Base-by-base conservation (phyloP, 2,888 invertebrate species). In the Ornithoptera alexandrae region DNA sequence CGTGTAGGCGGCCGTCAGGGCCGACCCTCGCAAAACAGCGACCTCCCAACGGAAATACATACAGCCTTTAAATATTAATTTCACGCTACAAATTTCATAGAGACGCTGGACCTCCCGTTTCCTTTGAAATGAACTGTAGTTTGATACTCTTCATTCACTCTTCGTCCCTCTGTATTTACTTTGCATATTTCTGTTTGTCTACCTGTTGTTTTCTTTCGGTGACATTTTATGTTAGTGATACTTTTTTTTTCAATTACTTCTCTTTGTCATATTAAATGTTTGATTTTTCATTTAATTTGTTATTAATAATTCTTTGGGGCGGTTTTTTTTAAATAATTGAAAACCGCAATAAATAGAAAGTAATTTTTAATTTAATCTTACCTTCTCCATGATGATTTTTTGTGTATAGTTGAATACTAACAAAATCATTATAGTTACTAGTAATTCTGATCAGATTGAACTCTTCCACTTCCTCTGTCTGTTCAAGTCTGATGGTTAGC, bases 1-100 rank as follows among this genome's bases (percentile, higher is more conserved):
- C n/a, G 50, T 24, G 17, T 24, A 22, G 42, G 18, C 46, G 59
- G 46, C 36, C 67, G 58, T 65, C 65, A 20, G 39, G 17, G 24
- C 36, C 50, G 50, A 17, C 22, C 36, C 30, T 64, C 36, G 53
- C 18, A 64, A 30, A 53, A 56, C 56, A 15, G 53, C 17, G 10
- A 18, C 53, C 5, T 42, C 10, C 42, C 22, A 68, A 63, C 58
- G 30, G 58, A 58, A 63, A 68, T 63, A 68, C 58, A 68, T 56
- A 62, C 17, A 20, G 7, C 46, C 42, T 62, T 22, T 39, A 58
- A 62, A 62, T 57, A 62, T 30, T 18, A 36, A 62, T 62, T 62
- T 50, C 42, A 58, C 56, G 36, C 42, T 42, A 36, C 15, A 62
- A 18, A 17, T 17, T 62, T 1, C n/a, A 6, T 57, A 58, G 66